Base-by-base conservation (phyloP, 1,140 invertebrate species). In the Myzus persicae region DNA sequence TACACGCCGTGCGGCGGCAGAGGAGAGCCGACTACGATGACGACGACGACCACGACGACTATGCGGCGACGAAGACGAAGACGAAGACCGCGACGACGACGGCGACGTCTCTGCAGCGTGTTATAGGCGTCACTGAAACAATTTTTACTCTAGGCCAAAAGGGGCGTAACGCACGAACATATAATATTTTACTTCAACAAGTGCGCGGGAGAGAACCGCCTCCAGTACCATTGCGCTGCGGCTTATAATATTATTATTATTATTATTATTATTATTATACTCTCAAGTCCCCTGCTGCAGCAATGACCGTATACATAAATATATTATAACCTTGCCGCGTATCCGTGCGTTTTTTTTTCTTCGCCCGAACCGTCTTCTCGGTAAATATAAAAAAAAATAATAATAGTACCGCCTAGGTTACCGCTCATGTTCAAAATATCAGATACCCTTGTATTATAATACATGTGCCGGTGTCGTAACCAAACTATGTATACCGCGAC, bases 151-250 rank as follows among this genome's bases (percentile, higher is more conserved):
- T 93, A 85, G 91, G 91, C 91, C 91, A 93, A 93, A 93, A 44
- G 91, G 91, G 91, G 91, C 91, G 91, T 93, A 93, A 93, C 91
- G 91, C 91, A 93, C 91, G 91, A 93, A 93, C 91, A 85, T 91
- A 91, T 93, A 93, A 93, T 93, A 93, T 93, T 93, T 93, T 93
- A 85, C 91, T 93, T 93, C 91, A 85, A 48, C 81, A 85, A 85
- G 91, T 85, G 91, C 91, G 91, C 91, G 91, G 91, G 91, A 93
- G 81, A 93, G 91, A 93, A 93, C 91, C 91, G 91, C 91, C 91
- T 93, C 91, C 91, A 93, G 91, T 93, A 85, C 81, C 91, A 85
- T 93, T 82, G 91, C 91, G 91, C 38, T 54, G 88, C 36, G 88
- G 89, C 51, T 90, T 42, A 59, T 59, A 26, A 42, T 87, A 87